Base-by-base conservation (phyloP, 2,888 invertebrate genomes). In the Dryocosmus kuriphilus region DNA sequence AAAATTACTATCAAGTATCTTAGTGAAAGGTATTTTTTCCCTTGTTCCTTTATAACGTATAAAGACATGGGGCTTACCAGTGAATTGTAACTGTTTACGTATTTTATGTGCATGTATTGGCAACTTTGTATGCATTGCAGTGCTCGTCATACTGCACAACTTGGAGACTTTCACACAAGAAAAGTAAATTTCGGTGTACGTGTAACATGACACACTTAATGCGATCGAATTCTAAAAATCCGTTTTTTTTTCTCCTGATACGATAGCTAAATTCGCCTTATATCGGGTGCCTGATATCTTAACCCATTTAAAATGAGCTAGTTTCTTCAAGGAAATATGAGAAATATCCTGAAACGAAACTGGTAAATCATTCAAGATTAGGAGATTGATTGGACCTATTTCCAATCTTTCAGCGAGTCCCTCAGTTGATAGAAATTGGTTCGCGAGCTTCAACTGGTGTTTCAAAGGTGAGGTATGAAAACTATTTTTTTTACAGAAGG, bases 401-500 rank as follows among this genome's bases (percentile, higher is more conserved):
- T 35, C 35, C n/a, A 65, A 41, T 24, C 35, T 65, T 35, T 65
- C 65, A 35, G 27, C 14, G 27, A 60, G 27, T 60, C 60, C 60
- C 24, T 60, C 60, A 60, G 24, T 27, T 2, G 60, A 60, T 11
- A 60, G 14, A 2, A 60, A 22, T 60, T 8, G 22, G 27, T 60
- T 60, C 3, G 60, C 32, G 8, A 62, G 32, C 32, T 62, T 62
- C 19, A 62, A 19, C n/a, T 62, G 62, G 41, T 71, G 41, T 30
- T 27, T 51, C 19, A 71, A 11, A 51, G 71, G 22, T 35, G 4
- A 19, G 19, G 71, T 71, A 24, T 71, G 27, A 35, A 30, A 19
- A 27, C 35, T 19, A 71, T 65, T 71, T 71, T 71, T 71, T 16
- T 71, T 71, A 46, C 71, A 71, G 51, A 41, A 71, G 6, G 65